A percentile compares a stretch with the other conserved stretches of the same genome.
Conservation (phyloP, 2,113 vertebrate genomes). For the Synchiropus splendidus region DNA sequence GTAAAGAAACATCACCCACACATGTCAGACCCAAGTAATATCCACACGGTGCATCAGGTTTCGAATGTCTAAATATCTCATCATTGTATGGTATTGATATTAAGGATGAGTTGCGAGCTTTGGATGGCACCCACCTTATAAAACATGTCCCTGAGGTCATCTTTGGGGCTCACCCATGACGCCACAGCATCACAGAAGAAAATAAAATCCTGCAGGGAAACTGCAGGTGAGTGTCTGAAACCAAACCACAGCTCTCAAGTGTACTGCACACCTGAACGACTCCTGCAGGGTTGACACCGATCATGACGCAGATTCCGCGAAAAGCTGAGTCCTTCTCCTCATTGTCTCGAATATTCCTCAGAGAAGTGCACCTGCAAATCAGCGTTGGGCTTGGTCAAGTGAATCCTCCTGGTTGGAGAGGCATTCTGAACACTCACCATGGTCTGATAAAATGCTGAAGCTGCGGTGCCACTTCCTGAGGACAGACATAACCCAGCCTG, state of each 20-base stretch:
- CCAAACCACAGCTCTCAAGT: too few species aligned
- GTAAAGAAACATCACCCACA: constrained; percentile 20
- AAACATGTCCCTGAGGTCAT: constrained; percentile 90
- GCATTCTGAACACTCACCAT: constrained; percentile 77
- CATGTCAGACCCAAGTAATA: constrained; percentile 33
- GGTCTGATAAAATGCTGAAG: constrained; percentile 90
- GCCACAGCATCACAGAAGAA: constrained; percentile 93
- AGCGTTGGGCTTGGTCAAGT: background rate
- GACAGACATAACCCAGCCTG: constrained; percentile 87
- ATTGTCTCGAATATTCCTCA: constrained; percentile 89
- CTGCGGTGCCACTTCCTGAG: constrained; percentile 91
- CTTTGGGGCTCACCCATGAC: constrained; percentile 90
- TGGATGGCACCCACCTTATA: constrained; percentile 72
- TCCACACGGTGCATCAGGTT: constrained; percentile 42
- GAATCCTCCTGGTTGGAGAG: background rate
- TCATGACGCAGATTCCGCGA: constrained; percentile 94
- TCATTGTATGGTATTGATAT: constrained; percentile 22
- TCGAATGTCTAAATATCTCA: constrained; percentile 53
- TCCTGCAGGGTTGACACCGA: constrained; percentile 86
- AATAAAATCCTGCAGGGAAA: constrained; percentile 79
- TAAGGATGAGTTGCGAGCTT: background rate
- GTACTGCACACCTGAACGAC: constrained; percentile 96
- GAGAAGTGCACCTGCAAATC: constrained; percentile 76
- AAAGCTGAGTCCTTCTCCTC: constrained; percentile 93
- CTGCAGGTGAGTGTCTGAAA: background rate